These are phyloP conservation scores for Hephaestus fuliginosus DNA, from an alignment of 2,797 vertebrate genomes.

Conservation along the genomic window DNA sequence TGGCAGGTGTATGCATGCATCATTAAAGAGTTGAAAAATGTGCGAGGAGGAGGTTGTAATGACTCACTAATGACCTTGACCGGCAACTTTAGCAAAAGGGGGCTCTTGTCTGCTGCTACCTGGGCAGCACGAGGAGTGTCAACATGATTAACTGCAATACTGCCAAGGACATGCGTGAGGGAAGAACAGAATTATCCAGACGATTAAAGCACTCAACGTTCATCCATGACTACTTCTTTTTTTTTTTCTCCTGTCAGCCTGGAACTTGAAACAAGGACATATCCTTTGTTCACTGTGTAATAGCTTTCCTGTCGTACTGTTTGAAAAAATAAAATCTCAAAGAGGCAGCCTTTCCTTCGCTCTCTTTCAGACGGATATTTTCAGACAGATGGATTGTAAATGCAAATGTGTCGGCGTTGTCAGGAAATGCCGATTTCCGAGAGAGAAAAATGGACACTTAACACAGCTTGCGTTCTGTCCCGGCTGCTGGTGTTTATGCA, in stretches of 20 bases:
- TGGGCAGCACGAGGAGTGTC: slow-evolving; percentile 22
- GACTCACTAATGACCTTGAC: slow-evolving; percentile 75
- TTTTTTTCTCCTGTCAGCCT: not conserved
- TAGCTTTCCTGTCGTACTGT: slow-evolving; percentile 3
- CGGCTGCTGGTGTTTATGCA: slow-evolving; percentile 15
- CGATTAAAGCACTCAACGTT: slow-evolving; percentile 11
- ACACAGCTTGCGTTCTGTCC: slow-evolving; percentile 10
- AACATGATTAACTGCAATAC: slow-evolving; percentile 52
- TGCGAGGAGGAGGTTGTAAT: slow-evolving; percentile 41
- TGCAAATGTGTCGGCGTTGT: slow-evolving; percentile 10
- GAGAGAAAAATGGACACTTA: slow-evolving; percentile 28
- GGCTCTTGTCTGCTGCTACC: slow-evolving; percentile 30
- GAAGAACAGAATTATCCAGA: slow-evolving; percentile 28
- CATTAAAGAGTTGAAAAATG: slow-evolving; percentile 78
- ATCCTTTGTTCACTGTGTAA: not conserved
- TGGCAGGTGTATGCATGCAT: slow-evolving; percentile 67
- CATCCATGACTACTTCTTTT: not conserved
- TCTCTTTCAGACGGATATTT: slow-evolving; percentile 2
- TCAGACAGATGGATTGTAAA: slow-evolving; percentile 41
- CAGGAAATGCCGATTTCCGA: slow-evolving; percentile 24
- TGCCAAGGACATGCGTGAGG: slow-evolving; percentile 48
- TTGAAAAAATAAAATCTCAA: slow-evolving; percentile 20
- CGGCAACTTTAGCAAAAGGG: slow-evolving; percentile 43
- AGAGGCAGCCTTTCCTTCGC: slow-evolving; percentile 15
- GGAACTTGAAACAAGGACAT: slow-evolving; percentile 3